Base-by-base conservation (phyloP, 2,797 vertebrate species). In the Fratercula arctica region DNA sequence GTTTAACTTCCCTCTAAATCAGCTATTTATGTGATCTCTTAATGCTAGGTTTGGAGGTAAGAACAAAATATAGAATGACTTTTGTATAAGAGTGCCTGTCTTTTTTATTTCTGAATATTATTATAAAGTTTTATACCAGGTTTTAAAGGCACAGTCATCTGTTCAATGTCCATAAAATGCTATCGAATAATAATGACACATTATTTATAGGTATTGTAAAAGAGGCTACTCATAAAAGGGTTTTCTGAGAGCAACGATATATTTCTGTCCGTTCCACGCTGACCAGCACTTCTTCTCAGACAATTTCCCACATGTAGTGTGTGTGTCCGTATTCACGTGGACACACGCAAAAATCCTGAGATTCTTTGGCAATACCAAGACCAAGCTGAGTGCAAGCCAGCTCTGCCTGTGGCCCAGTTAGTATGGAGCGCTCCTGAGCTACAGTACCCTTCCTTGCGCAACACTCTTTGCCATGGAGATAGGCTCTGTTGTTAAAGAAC, bases 281-380 rank as follows among this genome's bases (percentile, higher is more conserved):
- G 60, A 92, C n/a, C 35, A 64, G 48, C 31, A 68, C 20, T 41
- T 41, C 51, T 85, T 73, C 56, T 46, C 45, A 77, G 43, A 53
- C 33, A 28, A 45, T 80, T 82, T 89, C 51, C 45, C 56, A 54
- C 23, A 31, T n/a, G 45, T 76, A 29, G 4, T 17, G 10, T 3
- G 7, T 51, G 16, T 41, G 3, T 66, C 17, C 1, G 0, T 46
- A 19, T 54, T 78, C 84, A 63, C 0, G 0, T 15, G 59, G 50
- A 39, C 54, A 66, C 18, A 43, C 3, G 4, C 35, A 84, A 78
- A 72, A 87, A 3, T 64, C 59, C 46, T 45, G 67, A 73, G 43
- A 20, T 73, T 85, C 81, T 61, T 70, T 50, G 41, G 14, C 0
- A 0, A 72, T 59, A 80, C 4, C 31, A 63, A 59, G 46, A 28